phyloP scores from a whole-genome alignment of 2,113 vertebrate genomes.

The Loxodonta africana region DNA sequence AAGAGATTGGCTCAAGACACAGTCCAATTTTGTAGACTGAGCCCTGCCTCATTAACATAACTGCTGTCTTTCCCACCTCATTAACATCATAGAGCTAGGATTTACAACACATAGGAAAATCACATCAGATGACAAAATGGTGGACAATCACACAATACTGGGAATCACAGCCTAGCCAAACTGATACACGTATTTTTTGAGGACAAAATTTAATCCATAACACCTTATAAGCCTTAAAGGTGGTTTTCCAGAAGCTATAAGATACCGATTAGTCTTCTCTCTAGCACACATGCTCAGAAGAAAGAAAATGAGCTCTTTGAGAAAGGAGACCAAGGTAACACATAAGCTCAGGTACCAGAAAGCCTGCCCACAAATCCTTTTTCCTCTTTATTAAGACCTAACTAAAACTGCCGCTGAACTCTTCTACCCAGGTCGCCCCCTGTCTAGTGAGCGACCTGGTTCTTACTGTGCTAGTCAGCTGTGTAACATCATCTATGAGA shows the following conservation, averaged over 20 bases:
- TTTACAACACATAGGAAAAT: too few relatives aligned
- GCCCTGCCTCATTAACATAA: too few relatives aligned
- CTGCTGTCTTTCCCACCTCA: too few relatives aligned
- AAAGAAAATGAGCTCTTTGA: conserved; percentile 3
- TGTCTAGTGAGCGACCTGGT: background rate
- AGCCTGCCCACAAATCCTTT: background rate
- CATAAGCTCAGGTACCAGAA: background rate
- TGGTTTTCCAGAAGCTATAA: background rate
- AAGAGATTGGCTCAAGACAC: too few relatives aligned
- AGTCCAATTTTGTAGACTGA: too few relatives aligned
- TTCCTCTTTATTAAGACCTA: conserved; percentile 29
- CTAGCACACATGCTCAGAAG: background rate
- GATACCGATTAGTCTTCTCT: background rate
- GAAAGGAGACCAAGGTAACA: background rate
- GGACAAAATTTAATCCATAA: too few relatives aligned
- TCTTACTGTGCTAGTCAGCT: background rate
- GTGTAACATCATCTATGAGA: background rate
- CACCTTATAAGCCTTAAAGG: background rate
- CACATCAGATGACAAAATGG: too few relatives aligned
- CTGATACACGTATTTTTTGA: too few relatives aligned
- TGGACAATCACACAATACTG: too few relatives aligned
- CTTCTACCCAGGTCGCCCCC: background rate
- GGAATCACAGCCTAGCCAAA: too few relatives aligned
- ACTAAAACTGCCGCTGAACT: background rate
- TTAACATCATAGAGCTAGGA: too few relatives aligned